Conservation (phyloP, 2,797 vertebrate genomes). For the Tarsius wallacei region DNA sequence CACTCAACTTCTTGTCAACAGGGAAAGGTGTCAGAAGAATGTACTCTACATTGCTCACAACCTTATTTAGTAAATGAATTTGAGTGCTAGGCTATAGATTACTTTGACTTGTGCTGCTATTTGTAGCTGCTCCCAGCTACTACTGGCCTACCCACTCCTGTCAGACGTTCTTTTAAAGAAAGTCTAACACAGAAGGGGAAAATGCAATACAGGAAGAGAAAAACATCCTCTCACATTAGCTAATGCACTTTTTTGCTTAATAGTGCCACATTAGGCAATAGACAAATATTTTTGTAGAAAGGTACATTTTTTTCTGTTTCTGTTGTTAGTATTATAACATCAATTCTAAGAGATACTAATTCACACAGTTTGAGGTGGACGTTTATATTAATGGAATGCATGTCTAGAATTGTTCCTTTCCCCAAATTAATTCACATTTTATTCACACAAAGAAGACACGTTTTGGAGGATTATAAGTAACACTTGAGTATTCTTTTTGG, state of each 20-base stretch:
- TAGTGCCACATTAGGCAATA: slow-evolving; percentile 25
- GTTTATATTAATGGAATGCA: slow-evolving; percentile 22
- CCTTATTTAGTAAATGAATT: slow-evolving; percentile 86
- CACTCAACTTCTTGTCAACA: slow-evolving; percentile 68
- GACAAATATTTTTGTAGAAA: slow-evolving; percentile 34
- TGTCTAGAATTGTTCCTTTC: neutral
- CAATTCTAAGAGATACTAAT: neutral
- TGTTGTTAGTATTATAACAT: neutral
- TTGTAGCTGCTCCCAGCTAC: slow-evolving; percentile 66
- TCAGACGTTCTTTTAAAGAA: slow-evolving; percentile 35
- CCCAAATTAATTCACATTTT: slow-evolving; percentile 10
- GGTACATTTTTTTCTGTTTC: neutral
- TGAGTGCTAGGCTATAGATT: slow-evolving; percentile 59
- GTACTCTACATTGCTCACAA: slow-evolving; percentile 50
- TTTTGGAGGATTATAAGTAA: neutral
- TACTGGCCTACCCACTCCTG: slow-evolving; percentile 3
- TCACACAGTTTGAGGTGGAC: neutral
- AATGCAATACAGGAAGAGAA: neutral
- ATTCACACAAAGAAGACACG: slow-evolving; percentile 43
- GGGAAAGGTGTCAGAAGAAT: slow-evolving; percentile 78
- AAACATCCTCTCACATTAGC: neutral
- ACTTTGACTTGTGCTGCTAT: slow-evolving; percentile 78
- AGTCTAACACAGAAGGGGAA: neutral
- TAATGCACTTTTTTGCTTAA: slow-evolving; percentile 1
- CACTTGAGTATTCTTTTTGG: neutral